Conservation (phyloP, 2,888 invertebrate species). For the Penaeus monodon region DNA sequence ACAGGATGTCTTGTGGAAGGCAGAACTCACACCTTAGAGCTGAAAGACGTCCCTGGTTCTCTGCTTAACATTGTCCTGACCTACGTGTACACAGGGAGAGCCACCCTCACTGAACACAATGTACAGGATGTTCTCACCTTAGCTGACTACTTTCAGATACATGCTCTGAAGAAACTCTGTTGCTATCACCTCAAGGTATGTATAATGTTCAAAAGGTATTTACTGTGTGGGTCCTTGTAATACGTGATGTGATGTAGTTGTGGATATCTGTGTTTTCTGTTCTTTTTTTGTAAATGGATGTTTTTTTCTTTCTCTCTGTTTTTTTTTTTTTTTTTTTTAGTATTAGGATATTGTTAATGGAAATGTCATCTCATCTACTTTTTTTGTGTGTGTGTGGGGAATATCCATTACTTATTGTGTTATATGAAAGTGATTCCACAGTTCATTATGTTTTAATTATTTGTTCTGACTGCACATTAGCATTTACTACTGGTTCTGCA, state of each 20-base stretch:
- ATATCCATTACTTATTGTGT: too few species aligned
- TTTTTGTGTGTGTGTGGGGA: too few species aligned
- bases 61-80: conserved; percentile 36
- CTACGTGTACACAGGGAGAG: conserved; percentile 59
- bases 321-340: too few species aligned
- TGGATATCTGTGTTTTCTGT: not conserved
- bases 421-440: too few species aligned
- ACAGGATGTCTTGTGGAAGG: conserved; percentile 42
- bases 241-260: not conserved
- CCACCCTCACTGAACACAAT: conserved; percentile 45
- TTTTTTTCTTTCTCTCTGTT: too few species aligned
- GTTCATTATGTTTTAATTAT: too few species aligned
- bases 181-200: conserved; percentile 56
- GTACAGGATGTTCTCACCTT: conserved; percentile 50
- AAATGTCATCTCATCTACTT: too few species aligned
- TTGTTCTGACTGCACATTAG: too few species aligned
- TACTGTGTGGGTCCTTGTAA: not conserved
- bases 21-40: conserved; percentile 29
- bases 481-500: too few species aligned
- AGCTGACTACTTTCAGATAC: conserved; percentile 63
- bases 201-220: not conserved
- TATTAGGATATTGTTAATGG: too few species aligned
- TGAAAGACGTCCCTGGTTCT: conserved; percentile 39
- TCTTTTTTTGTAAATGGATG: too few species aligned
- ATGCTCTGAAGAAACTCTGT: conserved; percentile 57